phyloP scores from a whole-genome alignment of 92 coral and sea anemone genomes.

The Metridium senile region DNA sequence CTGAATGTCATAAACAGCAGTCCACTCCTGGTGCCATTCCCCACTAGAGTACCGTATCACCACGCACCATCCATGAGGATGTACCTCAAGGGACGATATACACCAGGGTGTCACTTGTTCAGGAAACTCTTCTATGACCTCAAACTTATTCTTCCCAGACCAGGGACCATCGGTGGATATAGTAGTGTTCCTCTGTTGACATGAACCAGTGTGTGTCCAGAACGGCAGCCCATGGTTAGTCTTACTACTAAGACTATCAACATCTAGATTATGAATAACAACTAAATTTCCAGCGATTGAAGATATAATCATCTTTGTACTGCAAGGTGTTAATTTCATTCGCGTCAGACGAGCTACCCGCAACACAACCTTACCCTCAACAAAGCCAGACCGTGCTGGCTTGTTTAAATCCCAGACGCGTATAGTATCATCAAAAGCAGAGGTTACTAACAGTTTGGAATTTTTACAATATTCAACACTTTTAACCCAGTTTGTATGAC shows the following conservation, averaged over 20 bases:
- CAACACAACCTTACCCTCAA: slow-evolving; percentile 34
- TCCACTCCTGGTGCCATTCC: slow-evolving; percentile 76
- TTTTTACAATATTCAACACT: slow-evolving; percentile 78
- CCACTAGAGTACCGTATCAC: slow-evolving; percentile 72
- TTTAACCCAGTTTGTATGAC: slow-evolving; percentile 93
- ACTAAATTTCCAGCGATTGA: slow-evolving; percentile 73
- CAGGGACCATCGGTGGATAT: slow-evolving; percentile 31
- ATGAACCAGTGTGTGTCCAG: slow-evolving; percentile 39
- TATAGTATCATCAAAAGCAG: slow-evolving; percentile 93
- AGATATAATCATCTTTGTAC: slow-evolving; percentile 79
- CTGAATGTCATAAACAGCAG: slow-evolving; percentile 94
- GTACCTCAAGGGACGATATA: slow-evolving; percentile 89
- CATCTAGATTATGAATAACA: slow-evolving; percentile 78
- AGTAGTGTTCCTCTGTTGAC: not conserved
- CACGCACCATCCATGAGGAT: slow-evolving; percentile 89
- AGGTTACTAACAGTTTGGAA: slow-evolving; percentile 70
- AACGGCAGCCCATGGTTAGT: slow-evolving; percentile 49
- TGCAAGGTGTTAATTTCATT: slow-evolving; percentile 84
- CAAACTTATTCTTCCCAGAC: slow-evolving; percentile 59
- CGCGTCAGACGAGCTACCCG: slow-evolving; percentile 71
- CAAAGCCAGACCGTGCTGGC: slow-evolving; percentile 47
- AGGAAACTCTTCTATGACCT: slow-evolving; percentile 74
- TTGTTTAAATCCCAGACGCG: slow-evolving; percentile 87
- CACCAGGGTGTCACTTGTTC: slow-evolving; percentile 74
- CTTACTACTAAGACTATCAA: slow-evolving; percentile 49